Evolutionary conservation across 2,888 invertebrate species (phyloP), one percentile per base, ranked within the genome.

Genomic region (Cephus nigrinus): DNA sequence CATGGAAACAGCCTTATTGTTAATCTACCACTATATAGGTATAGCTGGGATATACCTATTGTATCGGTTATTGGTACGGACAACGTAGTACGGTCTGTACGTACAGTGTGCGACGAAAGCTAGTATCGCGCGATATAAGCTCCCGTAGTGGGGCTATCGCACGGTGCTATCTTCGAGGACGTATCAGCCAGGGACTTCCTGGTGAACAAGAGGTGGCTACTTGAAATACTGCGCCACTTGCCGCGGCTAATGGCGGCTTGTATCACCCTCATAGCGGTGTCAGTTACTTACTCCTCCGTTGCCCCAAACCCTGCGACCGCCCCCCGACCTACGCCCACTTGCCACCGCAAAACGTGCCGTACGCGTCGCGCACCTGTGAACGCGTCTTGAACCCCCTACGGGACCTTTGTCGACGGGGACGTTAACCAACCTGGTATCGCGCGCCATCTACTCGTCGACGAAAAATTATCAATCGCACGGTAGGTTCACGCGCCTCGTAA

Each of bases 231-330:
- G 78, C 78, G 78, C 78, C 78, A 78, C 78, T 78, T 78, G 76
- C 76, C 76, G 76, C 76, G 84, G 83, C 81, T 85, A 85, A 85
- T 84, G 84, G 84, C 85, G 85, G 84, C 84, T 83, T 84, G 85
- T 84, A 84, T 83, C 81, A 82, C 84, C 82, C 85, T 84, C 82
- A 81, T 83, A 82, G 84, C 82, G 83, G 82, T 84, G 84, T 84
- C 85, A 83, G 84, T 83, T 83, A 81, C 82, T 83, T 76, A 78
- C 80, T 78, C 68, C 73, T 36, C 78, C 68, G 31, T 74, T 75
- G 30, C 35, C 74, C 74, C 71, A 33, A 71, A 31, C 33, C 77
- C 69, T 68, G 30, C 68, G 71, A 75, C 78, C 78, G 78, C 75
- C 73, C 73, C 69, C 73, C 78, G 73, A 68, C 74, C 76, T 55